phyloP scores from a whole-genome alignment of 1,140 invertebrate genomes.

The Eulimnadia texana region DNA sequence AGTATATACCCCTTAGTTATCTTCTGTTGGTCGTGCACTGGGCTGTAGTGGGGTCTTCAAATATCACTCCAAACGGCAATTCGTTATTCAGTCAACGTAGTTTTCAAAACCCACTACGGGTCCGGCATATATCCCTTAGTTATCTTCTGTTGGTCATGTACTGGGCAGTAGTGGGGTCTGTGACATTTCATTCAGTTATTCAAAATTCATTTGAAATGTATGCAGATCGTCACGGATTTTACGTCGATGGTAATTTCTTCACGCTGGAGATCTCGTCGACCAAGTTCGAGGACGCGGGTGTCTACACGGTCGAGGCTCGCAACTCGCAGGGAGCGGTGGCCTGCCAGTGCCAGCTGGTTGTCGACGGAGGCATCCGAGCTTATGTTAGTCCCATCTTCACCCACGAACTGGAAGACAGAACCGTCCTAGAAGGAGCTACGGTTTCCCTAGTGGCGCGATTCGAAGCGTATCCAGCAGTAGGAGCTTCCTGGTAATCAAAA shows the following conservation, averaged over 20 bases:
- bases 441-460: slow-evolving; percentile 51
- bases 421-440: slow-evolving; percentile 40
- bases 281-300: slow-evolving; percentile 59
- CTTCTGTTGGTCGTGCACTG: too few species aligned
- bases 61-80: too few species aligned
- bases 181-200: too few species aligned
- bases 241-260: slow-evolving; percentile 55
- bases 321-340: slow-evolving; percentile 71
- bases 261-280: slow-evolving; percentile 69
- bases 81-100: too few species aligned
- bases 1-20: too few species aligned
- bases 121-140: too few species aligned
- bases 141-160: too few species aligned
- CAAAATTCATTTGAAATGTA: slow-evolving; percentile 11
- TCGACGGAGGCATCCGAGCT: slow-evolving; percentile 67
- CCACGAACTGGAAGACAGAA: slow-evolving; percentile 41
- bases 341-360: slow-evolving; percentile 60
- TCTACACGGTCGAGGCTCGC: slow-evolving; percentile 59
- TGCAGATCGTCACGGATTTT: slow-evolving; percentile 38
- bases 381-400: slow-evolving; percentile 64
- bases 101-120: too few species aligned
- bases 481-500: slow-evolving; percentile 63
- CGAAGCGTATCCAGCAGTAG: slow-evolving; percentile 64
- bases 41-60: too few species aligned
- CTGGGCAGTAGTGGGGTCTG: too few species aligned